Conservation (phyloP, 2,113 vertebrate genomes). For the Hemiprocne comata region DNA sequence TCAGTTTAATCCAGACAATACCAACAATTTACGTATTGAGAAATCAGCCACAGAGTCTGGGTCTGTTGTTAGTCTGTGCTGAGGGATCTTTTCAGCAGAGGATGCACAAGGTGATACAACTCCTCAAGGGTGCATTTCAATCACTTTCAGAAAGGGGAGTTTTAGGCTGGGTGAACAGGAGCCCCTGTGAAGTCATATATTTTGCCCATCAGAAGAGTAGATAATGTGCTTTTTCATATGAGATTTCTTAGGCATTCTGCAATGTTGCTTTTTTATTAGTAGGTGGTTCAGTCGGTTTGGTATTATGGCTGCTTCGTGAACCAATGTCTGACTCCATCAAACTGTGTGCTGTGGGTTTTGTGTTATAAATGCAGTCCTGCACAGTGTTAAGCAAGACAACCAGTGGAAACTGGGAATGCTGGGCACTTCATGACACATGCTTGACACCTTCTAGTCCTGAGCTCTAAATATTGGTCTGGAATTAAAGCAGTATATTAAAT, state of each 20-base stretch:
- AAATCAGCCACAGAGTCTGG: not conserved
- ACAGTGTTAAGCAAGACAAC: rapidly evolving
- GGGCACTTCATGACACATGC: not conserved
- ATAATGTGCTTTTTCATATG: not conserved
- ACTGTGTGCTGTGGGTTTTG: not conserved
- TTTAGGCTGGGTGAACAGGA: not conserved
- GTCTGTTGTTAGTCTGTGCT: not conserved
- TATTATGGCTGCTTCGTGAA: not conserved
- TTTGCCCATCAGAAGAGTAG: not conserved
- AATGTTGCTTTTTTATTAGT: not conserved
- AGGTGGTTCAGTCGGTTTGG: not conserved
- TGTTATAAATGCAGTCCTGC: not conserved
- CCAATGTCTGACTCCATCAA: not conserved
- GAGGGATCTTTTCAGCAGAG: not conserved
- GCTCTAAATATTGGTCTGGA: not conserved
- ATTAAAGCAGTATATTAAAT: constrained; percentile 31
- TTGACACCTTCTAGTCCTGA: not conserved
- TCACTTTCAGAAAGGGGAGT: not conserved
- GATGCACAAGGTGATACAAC: not conserved
- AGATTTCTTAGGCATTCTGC: not conserved
- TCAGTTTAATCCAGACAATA: not conserved
- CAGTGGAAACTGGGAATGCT: not conserved
- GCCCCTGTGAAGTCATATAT: not conserved
- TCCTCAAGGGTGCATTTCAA: not conserved
- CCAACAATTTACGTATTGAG: not conserved